Base-by-base conservation (phyloP, 2,113 vertebrate genomes). In the Australoheros scitulus region DNA sequence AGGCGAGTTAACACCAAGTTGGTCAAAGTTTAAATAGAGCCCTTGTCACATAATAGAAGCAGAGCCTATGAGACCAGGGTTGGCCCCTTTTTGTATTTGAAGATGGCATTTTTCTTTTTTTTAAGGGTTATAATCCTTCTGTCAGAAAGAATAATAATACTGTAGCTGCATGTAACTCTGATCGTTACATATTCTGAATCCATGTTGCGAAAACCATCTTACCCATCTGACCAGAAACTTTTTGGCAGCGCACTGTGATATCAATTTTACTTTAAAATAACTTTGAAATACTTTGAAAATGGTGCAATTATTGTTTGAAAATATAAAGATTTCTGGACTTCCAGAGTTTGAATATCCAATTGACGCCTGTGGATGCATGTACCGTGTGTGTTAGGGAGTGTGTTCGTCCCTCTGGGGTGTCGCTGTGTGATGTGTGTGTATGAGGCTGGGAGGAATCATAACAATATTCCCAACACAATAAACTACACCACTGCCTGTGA, bases 261-360 rank as follows among this genome's bases (percentile, higher is more conserved):
- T 52, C 43, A 70, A 70, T 70, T 70, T 70, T 32, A 32, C 17
- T 52, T 70, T 70, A 43, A 70, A 70, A 52, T 70, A 52, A 70
- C 24, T 55, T 70, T 70, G 65, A 70, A 70, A 52, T 52, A 29
- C 50, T 24, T 55, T 72, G 47, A 55, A 55, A 72, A 72, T 72
- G 18, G 26, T 2, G 6, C 68, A 72, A 55, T 72, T 72, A 55
- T 55, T 52, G 47, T 52, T 52, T 55, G 47, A 55, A 72, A 72
- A 72, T 55, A 29, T 72, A 55, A 72, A 72, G 26, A 34, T 55
- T 72, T 72, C 47, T 55, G 47, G 43, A 47, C 17, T 72, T 72
- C 20, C 68, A 72, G 68, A 55, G 47, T 34, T 50, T 72, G 47
- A 55, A 55, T 72, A 34, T 34, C 18, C 47, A 32, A 72, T 32